Evolutionary conservation across 2,113 vertebrate genomes (phyloP), one percentile per base, ranked within the genome.

Genomic region (Amphiprion percula): DNA sequence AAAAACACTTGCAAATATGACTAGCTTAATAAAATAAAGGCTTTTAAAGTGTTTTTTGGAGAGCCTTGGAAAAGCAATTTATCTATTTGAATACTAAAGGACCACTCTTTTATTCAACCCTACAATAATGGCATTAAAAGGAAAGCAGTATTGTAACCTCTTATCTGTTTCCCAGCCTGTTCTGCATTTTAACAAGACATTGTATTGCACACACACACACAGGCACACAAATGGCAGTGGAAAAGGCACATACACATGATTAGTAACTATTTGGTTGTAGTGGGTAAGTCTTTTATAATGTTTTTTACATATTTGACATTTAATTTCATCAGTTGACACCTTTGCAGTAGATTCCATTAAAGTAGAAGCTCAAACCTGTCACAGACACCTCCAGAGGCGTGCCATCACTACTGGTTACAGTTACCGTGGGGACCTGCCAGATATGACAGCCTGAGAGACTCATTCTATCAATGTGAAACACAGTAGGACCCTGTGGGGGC

Each of bases 401-500:
- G 73, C 64, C 74, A 72, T 79, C 77, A 65, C 88, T 46, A n/a
- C 50, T 87, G 74, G 78, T 80, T 73, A 75, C 11, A 9, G 70
- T 77, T 79, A 86, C 87, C 23, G 44, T 59, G 72, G 85, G 83
- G 81, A 83, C 56, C 62, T 71, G 80, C 77, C 33, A 62, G 72
- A 71, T 85, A 24, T 70, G 28, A 77, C 68, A 71, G 58, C 69
- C 85, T 33, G 21, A 78, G 87, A 90, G 80, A 84, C 63, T 68
- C 23, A 62, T 70, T 83, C 64, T 87, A 87, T 89, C 88, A 77
- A 74, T 12, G 28, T 63, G 46, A 75, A 81, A 86, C 87, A 87
- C 79, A 67, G 77, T 69, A 76, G 75, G 69, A 79, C 79, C 85
- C 75, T 28, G 53, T 60, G 68, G 88, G 68, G 53, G 47, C 70